Base-by-base conservation (phyloP, 1,140 invertebrate species). In the Arctopsyche grandis region DNA sequence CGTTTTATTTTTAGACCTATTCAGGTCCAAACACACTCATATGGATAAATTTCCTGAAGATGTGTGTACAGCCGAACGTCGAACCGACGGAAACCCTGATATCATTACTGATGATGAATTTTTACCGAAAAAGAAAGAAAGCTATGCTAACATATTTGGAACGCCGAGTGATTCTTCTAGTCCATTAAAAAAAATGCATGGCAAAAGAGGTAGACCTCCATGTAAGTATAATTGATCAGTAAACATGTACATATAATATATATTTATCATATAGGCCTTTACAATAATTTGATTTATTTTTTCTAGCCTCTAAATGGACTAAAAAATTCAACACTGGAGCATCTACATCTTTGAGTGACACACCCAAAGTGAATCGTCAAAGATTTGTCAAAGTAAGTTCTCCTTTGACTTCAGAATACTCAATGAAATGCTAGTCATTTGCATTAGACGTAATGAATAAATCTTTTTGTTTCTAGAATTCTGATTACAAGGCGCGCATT, bases 31-130 rank as follows among this genome's bases (percentile, higher is more conserved):
- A 84, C 87, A 88, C 79, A 89, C 90, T 66, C 90, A 89, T 77
- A 94, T 94, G 93, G 90, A 92, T 44, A 93, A 94, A 84, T 95
- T 95, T 86, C 93, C 93, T 0, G 89, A 89, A 63, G 93, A 94
- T 86, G 90, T 95, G 1, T 88, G 90, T 52, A 90, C 86, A 60
- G 94, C 94, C 4, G 93, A 95, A 85, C 90, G 88, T 63, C 86
- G 91, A 63, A 92, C 92, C 0, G 89, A 89, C 29, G 93, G 93
- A 26, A 89, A 94, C 85, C 90, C 90, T 12, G 88, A 92, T 69
- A 94, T 93, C 80, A 84, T 93, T 24, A 89, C 85, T 0, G 87
- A 89, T 79, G 88, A 91, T 38, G 90, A 90, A 84, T 94, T 93
- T 83, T 86, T 85, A 82, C 91, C 91, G 24, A 86, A 89, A 56